Percentiles rank a stretch among this genome's conserved stretches.
These are phyloP conservation scores for Leucoma salicis DNA, from an alignment of 2,888 invertebrate genomes.

Conservation along the genomic window DNA sequence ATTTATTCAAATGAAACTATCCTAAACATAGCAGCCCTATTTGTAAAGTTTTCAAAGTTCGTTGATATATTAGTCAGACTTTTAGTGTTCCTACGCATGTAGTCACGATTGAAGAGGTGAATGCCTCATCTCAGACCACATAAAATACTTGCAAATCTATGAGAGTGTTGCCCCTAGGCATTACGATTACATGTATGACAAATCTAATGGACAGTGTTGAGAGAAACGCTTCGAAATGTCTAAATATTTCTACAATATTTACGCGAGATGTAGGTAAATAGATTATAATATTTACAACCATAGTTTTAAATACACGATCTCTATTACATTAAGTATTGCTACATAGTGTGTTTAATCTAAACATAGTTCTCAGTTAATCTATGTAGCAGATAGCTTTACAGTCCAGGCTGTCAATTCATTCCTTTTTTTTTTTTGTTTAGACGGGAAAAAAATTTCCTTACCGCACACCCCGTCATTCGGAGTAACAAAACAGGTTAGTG, in stretches of 20 bases:
- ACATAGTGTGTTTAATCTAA: too few species aligned
- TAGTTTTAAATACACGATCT: too few species aligned
- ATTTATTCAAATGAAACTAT: background rate
- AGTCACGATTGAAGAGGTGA: slow-evolving; percentile 50
- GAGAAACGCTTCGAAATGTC: background rate
- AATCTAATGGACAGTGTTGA: background rate
- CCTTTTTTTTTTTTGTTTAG: too few species aligned
- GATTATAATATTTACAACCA: too few species aligned
- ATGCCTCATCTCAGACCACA: slow-evolving; percentile 29
- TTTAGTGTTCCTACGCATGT: slow-evolving; percentile 53
- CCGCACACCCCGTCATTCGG: too few species aligned
- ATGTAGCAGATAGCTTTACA: too few species aligned
- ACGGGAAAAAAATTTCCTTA: too few species aligned
- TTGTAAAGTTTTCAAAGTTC: slow-evolving; percentile 3
- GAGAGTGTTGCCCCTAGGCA: slow-evolving; percentile 34
- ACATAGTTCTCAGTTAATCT: too few species aligned
- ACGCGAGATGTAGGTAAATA: too few species aligned
- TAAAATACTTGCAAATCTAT: slow-evolving; percentile 20
- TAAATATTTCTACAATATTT: background rate
- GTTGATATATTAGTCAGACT: slow-evolving; percentile 52
- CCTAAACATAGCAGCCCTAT: slow-evolving; percentile 19
- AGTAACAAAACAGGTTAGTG: too few species aligned
- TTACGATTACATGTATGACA: slow-evolving; percentile 15
- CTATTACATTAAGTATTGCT: too few species aligned
- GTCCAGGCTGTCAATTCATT: too few species aligned